These are phyloP conservation scores for Onychomys leucogaster DNA, from an alignment of 2,797 vertebrate genomes.

Conservation along the genomic window DNA sequence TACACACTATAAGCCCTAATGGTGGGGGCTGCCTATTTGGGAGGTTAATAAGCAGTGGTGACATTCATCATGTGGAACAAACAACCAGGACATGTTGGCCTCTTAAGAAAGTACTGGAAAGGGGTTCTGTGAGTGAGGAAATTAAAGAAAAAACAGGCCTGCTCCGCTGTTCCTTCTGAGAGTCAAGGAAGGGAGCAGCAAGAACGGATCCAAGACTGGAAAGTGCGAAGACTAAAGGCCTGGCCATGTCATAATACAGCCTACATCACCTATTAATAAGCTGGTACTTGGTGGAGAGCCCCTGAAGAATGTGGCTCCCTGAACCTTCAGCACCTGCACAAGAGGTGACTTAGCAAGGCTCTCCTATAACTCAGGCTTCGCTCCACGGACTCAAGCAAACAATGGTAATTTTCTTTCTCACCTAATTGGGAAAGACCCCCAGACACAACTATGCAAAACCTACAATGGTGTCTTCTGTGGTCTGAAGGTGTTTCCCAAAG, in stretches of 20 bases:
- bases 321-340: neutral
- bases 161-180: slow-evolving; percentile 52
- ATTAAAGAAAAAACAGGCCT: slow-evolving; percentile 48
- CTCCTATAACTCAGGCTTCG: slow-evolving; percentile 10
- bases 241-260: neutral
- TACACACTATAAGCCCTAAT: slow-evolving; percentile 80
- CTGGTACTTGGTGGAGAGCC: neutral
- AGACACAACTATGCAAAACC: neutral
- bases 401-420: neutral
- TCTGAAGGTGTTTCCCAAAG: neutral
- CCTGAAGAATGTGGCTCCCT: neutral
- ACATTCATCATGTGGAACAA: slow-evolving; percentile 74
- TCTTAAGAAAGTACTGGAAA: slow-evolving; percentile 61
- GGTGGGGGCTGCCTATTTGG: slow-evolving; percentile 71
- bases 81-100: slow-evolving; percentile 49
- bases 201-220: neutral
- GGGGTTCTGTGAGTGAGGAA: slow-evolving; percentile 48
- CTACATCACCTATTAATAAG: neutral
- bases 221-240: neutral
- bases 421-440: neutral
- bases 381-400: neutral
- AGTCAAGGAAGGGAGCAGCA: neutral
- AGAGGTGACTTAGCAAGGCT: neutral
- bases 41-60: slow-evolving; percentile 75
- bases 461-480: neutral